Percentiles rank a stretch among this genome's conserved stretches.
Evolutionary conservation across 2,888 invertebrate genomes (phyloP).

Genomic region (Perizoma affinitatum): DNA sequence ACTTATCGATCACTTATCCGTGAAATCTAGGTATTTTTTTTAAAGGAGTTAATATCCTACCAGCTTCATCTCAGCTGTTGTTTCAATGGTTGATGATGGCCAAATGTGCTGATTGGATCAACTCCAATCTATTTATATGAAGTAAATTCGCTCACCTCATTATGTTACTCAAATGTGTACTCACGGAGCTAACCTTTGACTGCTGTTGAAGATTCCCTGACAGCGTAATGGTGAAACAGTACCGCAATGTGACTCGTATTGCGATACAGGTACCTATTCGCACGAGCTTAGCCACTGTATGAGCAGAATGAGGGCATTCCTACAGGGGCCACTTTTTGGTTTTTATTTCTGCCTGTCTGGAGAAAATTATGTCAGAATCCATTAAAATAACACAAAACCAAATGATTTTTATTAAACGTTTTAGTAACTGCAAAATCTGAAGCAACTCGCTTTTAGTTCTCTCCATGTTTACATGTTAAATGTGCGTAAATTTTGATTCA

Average conservation of each 20-base stretch:
- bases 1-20: neutral
- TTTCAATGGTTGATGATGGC: conserved; percentile 54
- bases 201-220: conserved; percentile 53
- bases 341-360: neutral
- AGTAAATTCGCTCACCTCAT: conserved; percentile 74
- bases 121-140: conserved; percentile 77
- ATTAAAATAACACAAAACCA: too few species aligned
- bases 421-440: too few species aligned
- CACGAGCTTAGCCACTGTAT: conserved; percentile 6
- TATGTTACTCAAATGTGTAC: conserved; percentile 62
- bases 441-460: too few species aligned
- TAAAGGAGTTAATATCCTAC: conserved; percentile 50
- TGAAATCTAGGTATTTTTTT: neutral
- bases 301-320: neutral
- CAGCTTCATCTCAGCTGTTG: conserved; percentile 80
- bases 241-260: conserved; percentile 8
- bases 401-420: too few species aligned
- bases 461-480: too few species aligned
- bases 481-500: too few species aligned
- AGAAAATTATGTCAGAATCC: too few species aligned
- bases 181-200: conserved; percentile 79
- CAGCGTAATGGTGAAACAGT: conserved; percentile 26
- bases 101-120: conserved; percentile 61
- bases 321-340: too few species aligned
- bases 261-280: neutral